Percentiles rank a stretch among this genome's conserved stretches.
Evolutionary conservation across 2,113 vertebrate genomes (phyloP).

Genomic region (Strix uralensis): DNA sequence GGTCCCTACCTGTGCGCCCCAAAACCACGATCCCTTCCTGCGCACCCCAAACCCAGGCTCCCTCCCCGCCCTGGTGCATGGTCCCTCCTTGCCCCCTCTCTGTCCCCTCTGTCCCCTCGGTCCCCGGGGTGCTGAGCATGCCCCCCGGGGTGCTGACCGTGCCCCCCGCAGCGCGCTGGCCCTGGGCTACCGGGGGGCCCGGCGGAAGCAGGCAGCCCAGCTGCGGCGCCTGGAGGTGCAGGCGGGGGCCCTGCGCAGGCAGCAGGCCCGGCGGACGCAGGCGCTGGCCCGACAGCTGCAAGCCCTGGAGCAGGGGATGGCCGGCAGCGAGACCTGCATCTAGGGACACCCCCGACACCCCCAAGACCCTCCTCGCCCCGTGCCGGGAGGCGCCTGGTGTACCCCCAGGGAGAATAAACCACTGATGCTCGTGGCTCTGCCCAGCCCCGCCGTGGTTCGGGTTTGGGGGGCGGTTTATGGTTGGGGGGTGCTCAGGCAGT

Average conservation of each 20-base stretch:
- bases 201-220: background rate
- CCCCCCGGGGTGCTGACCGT: too few relatives aligned
- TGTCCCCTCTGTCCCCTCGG: background rate
- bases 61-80: too few relatives aligned
- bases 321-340: background rate
- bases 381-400: background rate
- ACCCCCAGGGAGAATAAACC: background rate
- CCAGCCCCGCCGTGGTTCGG: accelerated
- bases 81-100: background rate
- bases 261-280: background rate
- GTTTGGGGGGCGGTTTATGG: background rate
- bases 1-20: background rate
- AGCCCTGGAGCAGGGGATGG: background rate
- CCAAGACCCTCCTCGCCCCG: too few relatives aligned
- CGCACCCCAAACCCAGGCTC: background rate
- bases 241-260: background rate
- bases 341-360: background rate
- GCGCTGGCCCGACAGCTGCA: background rate
- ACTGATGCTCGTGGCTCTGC: background rate
- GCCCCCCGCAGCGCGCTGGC: background rate
- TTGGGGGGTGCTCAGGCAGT: background rate
- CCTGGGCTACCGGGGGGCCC: background rate
- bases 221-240: background rate
- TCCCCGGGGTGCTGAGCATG: background rate
- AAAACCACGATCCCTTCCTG: background rate